Evolutionary conservation across 2,113 vertebrate genomes (phyloP).

Genomic region (Anolis carolinensis): DNA sequence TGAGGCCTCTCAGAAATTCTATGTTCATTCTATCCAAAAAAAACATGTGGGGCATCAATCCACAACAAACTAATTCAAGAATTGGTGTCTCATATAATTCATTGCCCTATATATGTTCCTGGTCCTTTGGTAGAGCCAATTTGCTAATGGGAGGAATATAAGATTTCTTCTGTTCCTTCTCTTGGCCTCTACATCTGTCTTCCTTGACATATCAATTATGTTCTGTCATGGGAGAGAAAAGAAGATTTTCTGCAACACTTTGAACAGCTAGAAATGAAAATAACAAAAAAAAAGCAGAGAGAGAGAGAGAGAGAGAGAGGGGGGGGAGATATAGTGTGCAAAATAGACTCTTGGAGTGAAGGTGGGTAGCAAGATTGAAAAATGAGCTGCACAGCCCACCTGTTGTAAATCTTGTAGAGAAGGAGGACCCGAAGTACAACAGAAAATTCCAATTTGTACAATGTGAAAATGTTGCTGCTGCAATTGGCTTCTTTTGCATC

Average conservation of each 20-base stretch:
- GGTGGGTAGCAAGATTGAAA: background rate
- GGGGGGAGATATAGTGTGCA: background rate
- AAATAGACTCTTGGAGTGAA: background rate
- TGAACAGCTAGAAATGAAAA: conserved; percentile 5
- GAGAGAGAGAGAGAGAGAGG: background rate
- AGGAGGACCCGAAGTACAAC: background rate
- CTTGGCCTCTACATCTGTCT: conserved; percentile 4
- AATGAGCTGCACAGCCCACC: background rate
- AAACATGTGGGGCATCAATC: background rate
- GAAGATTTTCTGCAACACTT: background rate
- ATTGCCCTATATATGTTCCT: background rate
- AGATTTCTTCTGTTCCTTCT: background rate
- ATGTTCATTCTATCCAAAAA: background rate
- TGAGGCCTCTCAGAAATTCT: background rate
- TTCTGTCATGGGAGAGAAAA: conserved; percentile 15
- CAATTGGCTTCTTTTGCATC: background rate
- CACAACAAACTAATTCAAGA: background rate
- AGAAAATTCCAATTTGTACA: background rate
- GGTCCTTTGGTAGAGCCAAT: background rate
- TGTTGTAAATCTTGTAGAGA: background rate
- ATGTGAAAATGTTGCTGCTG: background rate
- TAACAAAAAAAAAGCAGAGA: background rate
- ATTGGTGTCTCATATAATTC: background rate
- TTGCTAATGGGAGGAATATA: background rate
- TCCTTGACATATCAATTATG: conserved; percentile 14